These are phyloP conservation scores for Bombus sylvicola DNA, from an alignment of 1,140 invertebrate genomes.

Conservation along the genomic window DNA sequence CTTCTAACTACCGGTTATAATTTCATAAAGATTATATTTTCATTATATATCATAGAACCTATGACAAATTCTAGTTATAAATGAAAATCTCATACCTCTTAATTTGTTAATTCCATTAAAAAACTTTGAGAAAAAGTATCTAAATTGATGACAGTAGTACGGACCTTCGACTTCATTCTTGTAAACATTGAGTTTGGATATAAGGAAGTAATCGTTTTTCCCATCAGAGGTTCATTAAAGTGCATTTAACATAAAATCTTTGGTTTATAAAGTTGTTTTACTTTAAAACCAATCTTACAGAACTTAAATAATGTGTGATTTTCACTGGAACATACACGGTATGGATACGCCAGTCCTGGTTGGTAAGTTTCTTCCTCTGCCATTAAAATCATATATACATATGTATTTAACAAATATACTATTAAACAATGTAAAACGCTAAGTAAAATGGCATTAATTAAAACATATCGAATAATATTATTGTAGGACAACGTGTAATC, in stretches of 20 bases:
- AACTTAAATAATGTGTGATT: conserved; percentile 54
- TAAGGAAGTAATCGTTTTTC: conserved; percentile 47
- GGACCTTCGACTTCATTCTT: conserved; percentile 51
- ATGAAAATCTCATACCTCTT: neutral
- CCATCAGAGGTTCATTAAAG: conserved; percentile 1
- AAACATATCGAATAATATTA: neutral
- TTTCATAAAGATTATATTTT: neutral
- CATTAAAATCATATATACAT: conserved; percentile 35
- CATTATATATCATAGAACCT: neutral
- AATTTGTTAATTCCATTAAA: neutral
- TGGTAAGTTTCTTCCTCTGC: conserved; percentile 59
- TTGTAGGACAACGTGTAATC: neutral
- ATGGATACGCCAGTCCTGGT: conserved; percentile 48
- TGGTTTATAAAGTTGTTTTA: neutral
- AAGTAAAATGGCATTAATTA: neutral
- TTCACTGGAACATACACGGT: conserved; percentile 36
- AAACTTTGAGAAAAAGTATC: neutral
- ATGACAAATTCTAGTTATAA: neutral
- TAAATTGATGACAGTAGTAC: conserved; percentile 54
- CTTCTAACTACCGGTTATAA: neutral
- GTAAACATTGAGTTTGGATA: conserved; percentile 65
- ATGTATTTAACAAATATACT: conserved; percentile 12
- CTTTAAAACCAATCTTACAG: neutral
- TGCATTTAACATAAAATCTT: conserved; percentile 15
- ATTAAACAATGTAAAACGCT: neutral